These are phyloP conservation scores for Ricordea florida DNA, from an alignment of 92 coral and sea anemone species.

Conservation along the genomic window DNA sequence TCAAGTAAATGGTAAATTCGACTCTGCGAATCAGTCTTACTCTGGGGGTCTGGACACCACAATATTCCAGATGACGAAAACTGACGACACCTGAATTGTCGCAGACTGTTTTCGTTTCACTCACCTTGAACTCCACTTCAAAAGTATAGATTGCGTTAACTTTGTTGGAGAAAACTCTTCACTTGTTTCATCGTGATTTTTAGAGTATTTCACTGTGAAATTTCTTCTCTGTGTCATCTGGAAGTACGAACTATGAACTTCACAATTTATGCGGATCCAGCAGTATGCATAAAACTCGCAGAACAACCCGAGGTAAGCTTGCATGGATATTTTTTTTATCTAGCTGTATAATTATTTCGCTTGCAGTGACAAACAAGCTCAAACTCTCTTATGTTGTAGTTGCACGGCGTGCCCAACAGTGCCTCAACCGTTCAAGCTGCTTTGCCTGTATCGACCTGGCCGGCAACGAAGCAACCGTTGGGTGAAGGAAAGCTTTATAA, in stretches of 20 bases:
- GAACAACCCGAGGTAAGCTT: constrained; percentile 18
- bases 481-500: constrained; percentile 56
- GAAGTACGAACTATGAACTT: constrained; percentile 41
- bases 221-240: no score
- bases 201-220: no score
- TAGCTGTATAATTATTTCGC: background rate
- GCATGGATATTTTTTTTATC: background rate
- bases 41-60: no score
- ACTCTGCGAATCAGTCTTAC: no score
- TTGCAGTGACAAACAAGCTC: background rate
- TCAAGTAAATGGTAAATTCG: no score
- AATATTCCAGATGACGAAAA: no score
- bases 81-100: no score
- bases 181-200: no score
- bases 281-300: constrained; percentile 9
- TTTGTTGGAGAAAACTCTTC: no score
- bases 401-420: background rate
- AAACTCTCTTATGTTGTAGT: background rate
- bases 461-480: constrained; percentile 4
- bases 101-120: no score
- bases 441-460: constrained; percentile 21
- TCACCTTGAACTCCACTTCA: no score
- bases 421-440: constrained; percentile 9
- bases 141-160: no score
- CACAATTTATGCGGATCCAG: constrained; percentile 24